Evolutionary conservation across 2,888 invertebrate genomes (phyloP), one percentile per base, ranked within the genome.

Genomic region (Agrilus cyanescens): DNA sequence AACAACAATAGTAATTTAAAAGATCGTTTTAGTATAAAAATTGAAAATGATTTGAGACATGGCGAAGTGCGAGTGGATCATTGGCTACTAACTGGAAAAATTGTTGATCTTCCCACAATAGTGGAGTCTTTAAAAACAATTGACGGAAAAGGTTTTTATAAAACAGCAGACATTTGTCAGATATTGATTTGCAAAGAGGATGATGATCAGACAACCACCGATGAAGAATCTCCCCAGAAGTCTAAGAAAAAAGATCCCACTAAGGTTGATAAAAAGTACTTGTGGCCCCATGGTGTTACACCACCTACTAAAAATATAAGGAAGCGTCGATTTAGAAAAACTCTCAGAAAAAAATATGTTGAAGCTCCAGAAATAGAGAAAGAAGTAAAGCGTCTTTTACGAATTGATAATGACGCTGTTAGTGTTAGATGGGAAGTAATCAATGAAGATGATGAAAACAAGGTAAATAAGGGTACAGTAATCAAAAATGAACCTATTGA

Each of bases 361-460:
- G 96, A 96, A 67, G 90, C 93, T 16, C 95, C 96, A 1, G 96
- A 97, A 70, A 93, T 96, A 50, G 97, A 98, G 61, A 95, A 95
- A 63, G 97, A 98, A 71, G 91, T 98, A 0, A 94, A 95, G 62
- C 74, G 94, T 32, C 69, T 98, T 42, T 70, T 98, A 7, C 73
- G 94, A 49, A 83, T 83, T 30, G 96, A 96, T 61, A 90, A 91
- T 60, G 95, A 96, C 62, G 95, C 96, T 2, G 83, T 84, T 0
- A 60, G 80, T 58, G 83, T 91, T 0, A 82, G 82, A 46, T 93
- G 85, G 81, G 91, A 94, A 61, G 81, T 93, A 0, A 81, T 91
- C 14, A 85, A 83, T 56, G 91, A 91, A 64, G 89, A 90, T 57
- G 85, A 88, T 53, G 85, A 87, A 46, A 70, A 76, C 50, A 65